Conservation (phyloP, 2,888 invertebrate genomes). For the Acleris emargana region DNA sequence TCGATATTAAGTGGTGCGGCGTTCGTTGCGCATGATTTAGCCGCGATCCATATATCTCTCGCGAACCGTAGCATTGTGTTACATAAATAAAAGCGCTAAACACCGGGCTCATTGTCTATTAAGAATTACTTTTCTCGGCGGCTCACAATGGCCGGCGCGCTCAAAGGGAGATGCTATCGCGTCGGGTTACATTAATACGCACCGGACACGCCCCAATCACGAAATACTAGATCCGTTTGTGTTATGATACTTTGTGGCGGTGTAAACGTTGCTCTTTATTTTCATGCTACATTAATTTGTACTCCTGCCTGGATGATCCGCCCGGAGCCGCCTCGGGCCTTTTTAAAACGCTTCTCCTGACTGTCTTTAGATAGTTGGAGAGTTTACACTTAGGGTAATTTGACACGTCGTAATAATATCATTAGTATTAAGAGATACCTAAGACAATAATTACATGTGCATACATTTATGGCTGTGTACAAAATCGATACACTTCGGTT, state of each 20-base stretch:
- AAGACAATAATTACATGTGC: slow-evolving; percentile 7
- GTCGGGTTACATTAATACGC: slow-evolving; percentile 74
- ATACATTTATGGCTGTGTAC: slow-evolving; percentile 25
- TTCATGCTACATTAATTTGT: slow-evolving; percentile 60
- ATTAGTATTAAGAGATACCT: background rate
- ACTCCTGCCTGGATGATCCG: slow-evolving; percentile 24
- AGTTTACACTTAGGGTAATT: slow-evolving; percentile 1
- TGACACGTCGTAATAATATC: slow-evolving; percentile 6
- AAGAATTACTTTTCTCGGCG: slow-evolving; percentile 79
- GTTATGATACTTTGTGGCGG: slow-evolving; percentile 57
- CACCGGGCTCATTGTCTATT: slow-evolving; percentile 79
- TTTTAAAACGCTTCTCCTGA: slow-evolving; percentile 25
- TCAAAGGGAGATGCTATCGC: slow-evolving; percentile 75
- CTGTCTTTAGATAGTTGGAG: slow-evolving; percentile 25
- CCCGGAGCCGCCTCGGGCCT: slow-evolving; percentile 13
- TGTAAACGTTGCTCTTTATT: slow-evolving; percentile 57
- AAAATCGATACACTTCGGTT: slow-evolving; percentile 31
- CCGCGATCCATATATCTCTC: slow-evolving; percentile 64
- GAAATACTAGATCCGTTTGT: slow-evolving; percentile 77
- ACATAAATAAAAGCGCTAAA: slow-evolving; percentile 81
- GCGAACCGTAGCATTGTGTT: slow-evolving; percentile 70
- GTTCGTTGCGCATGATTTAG: slow-evolving; percentile 48
- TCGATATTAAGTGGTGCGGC: slow-evolving; percentile 37
- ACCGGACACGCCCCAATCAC: slow-evolving; percentile 76
- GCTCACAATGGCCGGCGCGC: slow-evolving; percentile 75